Conservation (phyloP, 2,888 invertebrate species). For the Iphiclides podalirius region DNA sequence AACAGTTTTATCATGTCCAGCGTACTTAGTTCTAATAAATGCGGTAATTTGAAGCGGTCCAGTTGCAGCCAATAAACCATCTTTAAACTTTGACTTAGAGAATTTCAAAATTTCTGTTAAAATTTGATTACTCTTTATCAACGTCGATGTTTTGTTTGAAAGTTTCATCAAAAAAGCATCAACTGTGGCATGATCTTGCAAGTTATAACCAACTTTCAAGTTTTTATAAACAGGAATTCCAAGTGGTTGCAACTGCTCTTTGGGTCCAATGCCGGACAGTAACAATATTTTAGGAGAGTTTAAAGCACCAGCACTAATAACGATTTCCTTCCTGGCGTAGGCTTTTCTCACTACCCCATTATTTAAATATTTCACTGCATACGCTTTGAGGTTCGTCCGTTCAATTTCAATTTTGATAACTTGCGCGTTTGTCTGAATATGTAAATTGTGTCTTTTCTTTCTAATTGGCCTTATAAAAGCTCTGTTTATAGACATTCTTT, state of each 20-base stretch:
- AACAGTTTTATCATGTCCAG: conserved; percentile 63
- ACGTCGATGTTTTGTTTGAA: conserved; percentile 72
- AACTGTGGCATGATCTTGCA: conserved; percentile 85
- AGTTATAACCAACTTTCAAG: conserved; percentile 84
- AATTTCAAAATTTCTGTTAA: conserved; percentile 57
- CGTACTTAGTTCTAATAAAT: conserved; percentile 79
- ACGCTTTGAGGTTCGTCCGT: conserved; percentile 40
- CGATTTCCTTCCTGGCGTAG: conserved; percentile 78
- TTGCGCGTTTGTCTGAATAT: conserved; percentile 67
- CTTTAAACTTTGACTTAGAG: conserved; percentile 42
- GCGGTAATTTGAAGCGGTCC: conserved; percentile 76
- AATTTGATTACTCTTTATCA: conserved; percentile 48
- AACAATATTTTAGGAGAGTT: conserved; percentile 82
- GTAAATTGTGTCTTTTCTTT: conserved; percentile 66
- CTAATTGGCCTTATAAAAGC: conserved; percentile 84
- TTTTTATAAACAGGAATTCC: conserved; percentile 79
- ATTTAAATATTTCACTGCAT: conserved; percentile 49
- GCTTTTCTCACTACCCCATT: conserved; percentile 40
- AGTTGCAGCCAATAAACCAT: conserved; percentile 72
- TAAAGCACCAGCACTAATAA: conserved; percentile 79
- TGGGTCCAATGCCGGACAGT: conserved; percentile 83
- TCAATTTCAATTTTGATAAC: conserved; percentile 80
- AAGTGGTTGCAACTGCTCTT: conserved; percentile 58
- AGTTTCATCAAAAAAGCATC: conserved; percentile 75
- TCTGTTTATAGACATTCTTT: conserved; percentile 79